A percentile compares a stretch with the other conserved stretches of the same genome.
These are phyloP conservation scores for Cataglyphis albicans DNA, from an alignment of 2,888 invertebrate genomes.

Conservation along the genomic window DNA sequence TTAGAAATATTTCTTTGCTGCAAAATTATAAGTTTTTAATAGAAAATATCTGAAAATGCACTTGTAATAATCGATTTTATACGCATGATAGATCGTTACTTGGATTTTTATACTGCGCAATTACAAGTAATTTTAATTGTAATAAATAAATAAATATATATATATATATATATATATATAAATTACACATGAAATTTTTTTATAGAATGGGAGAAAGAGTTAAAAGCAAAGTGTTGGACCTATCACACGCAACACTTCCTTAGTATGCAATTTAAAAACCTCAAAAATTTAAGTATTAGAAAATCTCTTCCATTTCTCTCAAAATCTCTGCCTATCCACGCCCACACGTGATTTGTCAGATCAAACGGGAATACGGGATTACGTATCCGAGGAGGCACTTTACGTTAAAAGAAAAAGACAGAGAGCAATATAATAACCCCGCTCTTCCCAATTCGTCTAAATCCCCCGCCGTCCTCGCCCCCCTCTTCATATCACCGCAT, in stretches of 20 bases:
- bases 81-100: too few species aligned
- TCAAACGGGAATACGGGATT: slow-evolving; percentile 26
- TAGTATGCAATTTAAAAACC: not conserved
- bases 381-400: not conserved
- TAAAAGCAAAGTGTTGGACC: not conserved
- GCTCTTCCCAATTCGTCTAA: slow-evolving; percentile 3
- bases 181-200: too few species aligned
- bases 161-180: too few species aligned
- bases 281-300: not conserved
- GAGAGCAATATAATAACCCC: slow-evolving; percentile 5
- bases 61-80: not conserved
- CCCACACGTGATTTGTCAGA: not conserved
- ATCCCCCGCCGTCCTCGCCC: not conserved
- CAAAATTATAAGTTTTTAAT: not conserved
- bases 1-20: not conserved
- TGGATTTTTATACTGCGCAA: not conserved
- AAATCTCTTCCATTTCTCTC: not conserved
- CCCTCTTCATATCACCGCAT: slow-evolving; percentile 32
- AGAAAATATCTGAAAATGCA: not conserved
- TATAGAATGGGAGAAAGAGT: too few species aligned
- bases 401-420: not conserved
- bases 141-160: not conserved
- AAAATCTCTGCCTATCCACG: too few species aligned
- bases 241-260: too few species aligned
- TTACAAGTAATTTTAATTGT: not conserved